These are phyloP conservation scores for Chaetogeoica ovagalla DNA, from an alignment of 2,888 invertebrate species.

Conservation along the genomic window DNA sequence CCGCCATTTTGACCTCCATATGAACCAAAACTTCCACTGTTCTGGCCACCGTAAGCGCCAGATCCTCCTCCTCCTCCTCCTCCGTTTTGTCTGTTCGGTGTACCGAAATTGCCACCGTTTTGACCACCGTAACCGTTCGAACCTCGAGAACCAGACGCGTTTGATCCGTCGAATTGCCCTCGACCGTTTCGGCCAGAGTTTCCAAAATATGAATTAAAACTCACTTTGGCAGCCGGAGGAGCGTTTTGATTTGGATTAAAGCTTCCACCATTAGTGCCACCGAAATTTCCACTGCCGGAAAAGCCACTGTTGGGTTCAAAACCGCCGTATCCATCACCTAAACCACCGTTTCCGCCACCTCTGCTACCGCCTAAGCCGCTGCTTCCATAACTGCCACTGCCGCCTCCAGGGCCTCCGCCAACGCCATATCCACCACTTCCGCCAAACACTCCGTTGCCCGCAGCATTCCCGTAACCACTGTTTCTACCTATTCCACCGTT, in stretches of 20 bases:
- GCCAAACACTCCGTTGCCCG: neutral
- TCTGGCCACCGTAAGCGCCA: conserved; percentile 6
- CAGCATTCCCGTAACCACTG: neutral
- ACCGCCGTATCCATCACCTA: conserved; percentile 24
- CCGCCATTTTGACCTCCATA: neutral
- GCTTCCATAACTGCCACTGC: neutral
- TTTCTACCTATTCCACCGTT: neutral
- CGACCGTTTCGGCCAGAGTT: conserved; percentile 25
- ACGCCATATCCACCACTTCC: neutral
- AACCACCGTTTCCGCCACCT: neutral
- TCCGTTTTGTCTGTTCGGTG: neutral
- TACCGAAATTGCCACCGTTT: neutral
- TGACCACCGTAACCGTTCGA: neutral
- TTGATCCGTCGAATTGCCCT: conserved; percentile 28
- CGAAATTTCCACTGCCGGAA: conserved; percentile 24
- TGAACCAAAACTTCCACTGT: neutral
- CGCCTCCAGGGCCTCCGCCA: neutral
- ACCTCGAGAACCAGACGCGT: conserved; percentile 26
- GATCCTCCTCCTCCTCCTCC: conserved; percentile 19
- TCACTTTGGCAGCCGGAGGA: conserved; percentile 55
- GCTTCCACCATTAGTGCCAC: conserved; percentile 39
- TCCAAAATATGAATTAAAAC: conserved; percentile 47
- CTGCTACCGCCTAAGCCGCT: neutral
- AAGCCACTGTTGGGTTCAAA: neutral
- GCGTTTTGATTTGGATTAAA: conserved; percentile 53